phyloP scores from a whole-genome alignment of 2,797 vertebrate species.

The Vireo griseus region DNA sequence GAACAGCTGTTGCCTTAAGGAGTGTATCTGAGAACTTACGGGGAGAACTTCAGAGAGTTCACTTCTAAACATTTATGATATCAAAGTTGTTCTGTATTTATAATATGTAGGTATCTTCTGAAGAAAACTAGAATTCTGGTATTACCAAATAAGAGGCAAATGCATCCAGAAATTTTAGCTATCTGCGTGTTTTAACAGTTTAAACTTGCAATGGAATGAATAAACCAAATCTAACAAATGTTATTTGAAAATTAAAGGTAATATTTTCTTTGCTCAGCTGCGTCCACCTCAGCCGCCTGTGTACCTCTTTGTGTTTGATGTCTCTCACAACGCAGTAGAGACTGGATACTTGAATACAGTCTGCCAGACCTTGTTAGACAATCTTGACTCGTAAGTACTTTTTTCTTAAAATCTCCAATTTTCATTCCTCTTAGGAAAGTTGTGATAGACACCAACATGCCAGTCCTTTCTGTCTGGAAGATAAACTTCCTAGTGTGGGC shows the following conservation, averaged over 20 bases:
- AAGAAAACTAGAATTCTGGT: not conserved
- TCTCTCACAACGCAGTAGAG: conserved; percentile 94
- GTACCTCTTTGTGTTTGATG: conserved; percentile 94
- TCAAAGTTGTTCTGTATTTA: not conserved
- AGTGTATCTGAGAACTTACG: not conserved
- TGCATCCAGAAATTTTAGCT: not conserved
- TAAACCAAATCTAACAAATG: not conserved
- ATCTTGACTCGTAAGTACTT: conserved; percentile 88
- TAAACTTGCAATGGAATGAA: not conserved
- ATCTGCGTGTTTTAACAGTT: not conserved
- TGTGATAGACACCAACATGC: not conserved
- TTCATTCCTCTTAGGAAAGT: not conserved
- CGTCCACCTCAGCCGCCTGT: conserved; percentile 96
- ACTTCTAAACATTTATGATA: not conserved
- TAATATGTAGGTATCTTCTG: not conserved
- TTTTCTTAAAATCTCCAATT: not conserved
- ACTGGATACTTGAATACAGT: conserved; percentile 92
- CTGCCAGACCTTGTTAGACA: conserved; percentile 91
- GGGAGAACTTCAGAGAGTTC: not conserved
- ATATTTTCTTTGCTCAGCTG: conserved; percentile 75
- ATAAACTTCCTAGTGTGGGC: not conserved
- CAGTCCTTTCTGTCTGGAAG: not conserved
- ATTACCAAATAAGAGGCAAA: not conserved
- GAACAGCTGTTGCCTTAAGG: not conserved
- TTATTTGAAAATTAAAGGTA: not conserved